Base-by-base conservation (phyloP, 2,113 vertebrate genomes). In the Ptilonorhynchus violaceus region DNA sequence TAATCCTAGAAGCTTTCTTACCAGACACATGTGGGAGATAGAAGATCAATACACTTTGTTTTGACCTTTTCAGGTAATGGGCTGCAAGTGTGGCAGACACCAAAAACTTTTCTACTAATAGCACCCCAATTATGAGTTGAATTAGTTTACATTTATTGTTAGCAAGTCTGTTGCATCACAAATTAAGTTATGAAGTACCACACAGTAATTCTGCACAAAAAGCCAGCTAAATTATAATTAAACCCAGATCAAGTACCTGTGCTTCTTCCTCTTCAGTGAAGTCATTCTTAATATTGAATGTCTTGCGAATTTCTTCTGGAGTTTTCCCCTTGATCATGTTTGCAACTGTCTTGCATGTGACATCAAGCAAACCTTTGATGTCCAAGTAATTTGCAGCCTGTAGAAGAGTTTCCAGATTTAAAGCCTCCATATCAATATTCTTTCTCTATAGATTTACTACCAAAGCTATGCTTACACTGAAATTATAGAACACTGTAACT, bases 271-370 rank as follows among this genome's bases (percentile, higher is more conserved):
- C 99, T 98, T 99, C 99, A 96, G 99, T 99, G 93, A 99, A 99
- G 97, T 99, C 99, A 93, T 99, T 99, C 98, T 99, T 99, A 94
- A 99, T 99, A 97, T 99, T 99, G 98, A 99, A 99, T 23, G 99
- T 99, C 98, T 99, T 99, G 92, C 99, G 98, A 97, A 99, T 99
- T 98, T 99, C 99, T 98, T 99, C 99, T 46, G 99, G 99, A 97
- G 99, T 99, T 98, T 99, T 99, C 64, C 99, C 99, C 98, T 99
- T 99, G 96, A 99, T 99, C 99, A 99, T 99, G 97, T 99, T 99
- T 93, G 99, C 99, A 95, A 99, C 99, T 58, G 99, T 99, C 98
- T 99, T 99, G 98, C 99, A 99, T 31, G 99, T 99, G 88, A 99
- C 99, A 97, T 99, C 99, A 98, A 99, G 98, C 97, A 99, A 98